A percentile compares a stretch with the other conserved stretches of the same genome.
phyloP scores from a whole-genome alignment of 2,797 vertebrate species.

The Leucoraja ocellata region DNA sequence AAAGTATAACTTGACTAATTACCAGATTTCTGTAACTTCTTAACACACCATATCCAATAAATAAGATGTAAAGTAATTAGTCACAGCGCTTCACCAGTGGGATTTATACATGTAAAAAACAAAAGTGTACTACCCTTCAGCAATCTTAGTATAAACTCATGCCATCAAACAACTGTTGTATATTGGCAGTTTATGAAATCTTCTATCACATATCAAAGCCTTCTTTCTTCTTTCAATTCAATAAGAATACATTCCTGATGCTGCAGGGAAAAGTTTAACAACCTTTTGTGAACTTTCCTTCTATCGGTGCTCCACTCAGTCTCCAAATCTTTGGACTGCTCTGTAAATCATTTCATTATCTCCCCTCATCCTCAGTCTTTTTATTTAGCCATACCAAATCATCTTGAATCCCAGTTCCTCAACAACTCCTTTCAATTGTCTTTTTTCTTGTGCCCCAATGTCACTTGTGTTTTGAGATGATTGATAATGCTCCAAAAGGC shows the following conservation, averaged over 20 bases:
- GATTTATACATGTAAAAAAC: not conserved
- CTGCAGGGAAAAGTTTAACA: not conserved
- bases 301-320: not conserved
- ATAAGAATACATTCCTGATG: not conserved
- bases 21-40: not conserved
- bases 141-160: not conserved
- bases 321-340: not conserved
- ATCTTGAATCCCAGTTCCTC: not conserved
- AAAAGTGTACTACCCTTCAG: not conserved
- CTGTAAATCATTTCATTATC: not conserved
- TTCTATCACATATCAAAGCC: not conserved
- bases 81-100: not conserved
- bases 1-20: not conserved
- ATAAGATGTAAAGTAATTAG: not conserved
- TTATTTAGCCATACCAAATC: not conserved
- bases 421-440: not conserved
- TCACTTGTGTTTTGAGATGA: not conserved
- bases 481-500: not conserved
- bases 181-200: not conserved
- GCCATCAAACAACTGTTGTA: not conserved
- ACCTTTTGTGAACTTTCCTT: not conserved
- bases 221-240: not conserved
- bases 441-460: not conserved
- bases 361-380: not conserved
- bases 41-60: not conserved